These are phyloP conservation scores for Aphelenchoides avenae DNA, from an alignment of 1,140 invertebrate genomes.

Conservation along the genomic window DNA sequence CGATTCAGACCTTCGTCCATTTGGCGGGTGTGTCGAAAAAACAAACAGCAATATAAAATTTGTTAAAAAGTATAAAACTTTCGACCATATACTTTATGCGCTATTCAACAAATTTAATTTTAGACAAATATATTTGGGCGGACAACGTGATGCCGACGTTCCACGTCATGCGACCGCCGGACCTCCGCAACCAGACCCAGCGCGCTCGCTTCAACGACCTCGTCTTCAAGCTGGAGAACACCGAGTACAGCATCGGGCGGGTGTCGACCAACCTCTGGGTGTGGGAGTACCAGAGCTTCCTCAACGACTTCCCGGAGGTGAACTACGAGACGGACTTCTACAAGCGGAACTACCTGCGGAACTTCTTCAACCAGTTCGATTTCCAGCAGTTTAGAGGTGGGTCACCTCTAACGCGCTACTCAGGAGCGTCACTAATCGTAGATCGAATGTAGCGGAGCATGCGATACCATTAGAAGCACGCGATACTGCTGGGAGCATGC, in stretches of 20 bases:
- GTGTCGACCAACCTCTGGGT: conserved; percentile 59
- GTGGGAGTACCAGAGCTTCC: conserved; percentile 57
- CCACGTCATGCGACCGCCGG: conserved; percentile 58
- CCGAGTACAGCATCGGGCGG: conserved; percentile 54
- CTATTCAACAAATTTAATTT: too few relatives aligned
- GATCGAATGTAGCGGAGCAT: too few relatives aligned
- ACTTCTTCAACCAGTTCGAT: conserved; percentile 57
- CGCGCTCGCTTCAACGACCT: conserved; percentile 50
- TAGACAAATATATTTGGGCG: conserved; percentile 59
- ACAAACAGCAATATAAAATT: neutral
- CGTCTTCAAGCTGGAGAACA: conserved; percentile 54
- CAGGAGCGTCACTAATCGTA: too few relatives aligned
- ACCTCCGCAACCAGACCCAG: conserved; percentile 41
- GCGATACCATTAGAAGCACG: too few relatives aligned
- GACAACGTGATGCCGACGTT: conserved; percentile 59
- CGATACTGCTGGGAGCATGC: too few relatives aligned
- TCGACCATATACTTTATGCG: too few relatives aligned
- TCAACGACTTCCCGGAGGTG: conserved; percentile 58
- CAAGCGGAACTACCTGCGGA: conserved; percentile 47
- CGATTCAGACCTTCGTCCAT: conserved; percentile 58
- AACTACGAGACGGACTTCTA: conserved; percentile 55
- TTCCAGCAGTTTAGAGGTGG: conserved; percentile 56
- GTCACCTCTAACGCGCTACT: too few relatives aligned
- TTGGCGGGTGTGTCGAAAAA: conserved; percentile 42
- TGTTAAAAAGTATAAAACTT: conserved; percentile 21